phyloP scores from a whole-genome alignment of 2,113 vertebrate genomes.

The Callipepla californica region DNA sequence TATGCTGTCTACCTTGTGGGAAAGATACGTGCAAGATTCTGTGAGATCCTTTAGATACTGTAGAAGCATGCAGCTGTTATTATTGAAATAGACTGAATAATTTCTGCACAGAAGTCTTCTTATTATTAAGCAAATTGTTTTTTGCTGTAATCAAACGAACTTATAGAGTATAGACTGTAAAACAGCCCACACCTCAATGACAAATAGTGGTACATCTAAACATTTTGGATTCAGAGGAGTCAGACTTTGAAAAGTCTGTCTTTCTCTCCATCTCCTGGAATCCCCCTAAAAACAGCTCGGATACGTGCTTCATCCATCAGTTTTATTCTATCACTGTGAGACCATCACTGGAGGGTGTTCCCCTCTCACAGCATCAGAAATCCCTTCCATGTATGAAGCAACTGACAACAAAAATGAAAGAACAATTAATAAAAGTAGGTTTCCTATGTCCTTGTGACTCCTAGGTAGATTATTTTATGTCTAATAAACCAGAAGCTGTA shows the following conservation, averaged over 20 bases:
- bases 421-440: neutral
- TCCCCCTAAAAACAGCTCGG: neutral
- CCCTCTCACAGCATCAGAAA: neutral
- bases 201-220: neutral
- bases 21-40: neutral
- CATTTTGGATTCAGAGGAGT: neutral
- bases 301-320: neutral
- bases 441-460: neutral
- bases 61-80: neutral
- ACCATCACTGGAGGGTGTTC: rapidly evolving
- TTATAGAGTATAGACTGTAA: neutral
- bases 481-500: neutral
- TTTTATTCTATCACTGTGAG: neutral
- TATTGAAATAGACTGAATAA: neutral
- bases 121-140: neutral
- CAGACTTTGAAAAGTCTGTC: neutral
- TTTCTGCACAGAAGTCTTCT: neutral
- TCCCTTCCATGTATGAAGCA: neutral
- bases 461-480: neutral
- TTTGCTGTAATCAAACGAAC: neutral
- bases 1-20: neutral
- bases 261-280: neutral
- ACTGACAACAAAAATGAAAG: neutral
- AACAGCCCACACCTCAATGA: neutral
- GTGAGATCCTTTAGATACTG: neutral